Percentiles rank a stretch among this genome's conserved stretches.
phyloP scores from a whole-genome alignment of 1,140 invertebrate species.

The Drosophila malerkotliana region DNA sequence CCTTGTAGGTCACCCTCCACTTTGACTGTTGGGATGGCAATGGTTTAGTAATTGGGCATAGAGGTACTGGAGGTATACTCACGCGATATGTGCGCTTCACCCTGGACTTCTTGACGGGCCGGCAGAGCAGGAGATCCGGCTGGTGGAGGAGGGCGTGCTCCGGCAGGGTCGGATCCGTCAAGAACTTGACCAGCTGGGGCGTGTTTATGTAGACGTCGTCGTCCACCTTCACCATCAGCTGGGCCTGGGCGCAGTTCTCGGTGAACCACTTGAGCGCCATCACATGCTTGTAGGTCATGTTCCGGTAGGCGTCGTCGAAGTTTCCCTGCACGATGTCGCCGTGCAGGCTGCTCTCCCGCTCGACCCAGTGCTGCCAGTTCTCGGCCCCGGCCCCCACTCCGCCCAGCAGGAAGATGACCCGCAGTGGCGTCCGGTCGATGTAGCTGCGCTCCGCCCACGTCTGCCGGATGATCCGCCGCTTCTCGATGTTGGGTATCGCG shows the following conservation, averaged over 20 bases:
- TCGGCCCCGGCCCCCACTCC: conserved; percentile 66
- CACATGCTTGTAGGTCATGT: conserved; percentile 94
- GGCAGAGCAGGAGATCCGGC: conserved; percentile 86
- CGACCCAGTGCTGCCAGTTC: conserved; percentile 84
- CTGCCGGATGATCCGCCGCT: conserved; percentile 87
- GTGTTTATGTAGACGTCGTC: conserved; percentile 92
- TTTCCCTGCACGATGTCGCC: conserved; percentile 91
- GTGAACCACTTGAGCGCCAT: conserved; percentile 93
- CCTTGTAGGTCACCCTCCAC: conserved; percentile 89
- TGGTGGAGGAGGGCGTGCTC: conserved; percentile 46
- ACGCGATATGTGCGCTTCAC: conserved; percentile 87
- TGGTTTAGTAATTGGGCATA: not conserved
- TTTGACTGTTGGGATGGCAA: conserved; percentile 85
- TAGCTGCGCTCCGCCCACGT: conserved; percentile 87
- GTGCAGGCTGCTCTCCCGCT: conserved; percentile 86
- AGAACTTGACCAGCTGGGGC: conserved; percentile 87
- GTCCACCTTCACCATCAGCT: conserved; percentile 91
- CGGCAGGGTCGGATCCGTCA: conserved; percentile 71
- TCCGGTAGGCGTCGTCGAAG: conserved; percentile 91
- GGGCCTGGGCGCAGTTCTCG: conserved; percentile 88
- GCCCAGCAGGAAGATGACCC: conserved; percentile 90
- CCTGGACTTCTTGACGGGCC: conserved; percentile 83
- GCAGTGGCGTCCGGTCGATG: conserved; percentile 72
- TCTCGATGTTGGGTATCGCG: conserved; percentile 86
- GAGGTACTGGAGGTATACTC: conserved; percentile 26